phyloP scores from a whole-genome alignment of 37 sponge, comb jelly and placozoan species.

The Halichondria panicea region DNA sequence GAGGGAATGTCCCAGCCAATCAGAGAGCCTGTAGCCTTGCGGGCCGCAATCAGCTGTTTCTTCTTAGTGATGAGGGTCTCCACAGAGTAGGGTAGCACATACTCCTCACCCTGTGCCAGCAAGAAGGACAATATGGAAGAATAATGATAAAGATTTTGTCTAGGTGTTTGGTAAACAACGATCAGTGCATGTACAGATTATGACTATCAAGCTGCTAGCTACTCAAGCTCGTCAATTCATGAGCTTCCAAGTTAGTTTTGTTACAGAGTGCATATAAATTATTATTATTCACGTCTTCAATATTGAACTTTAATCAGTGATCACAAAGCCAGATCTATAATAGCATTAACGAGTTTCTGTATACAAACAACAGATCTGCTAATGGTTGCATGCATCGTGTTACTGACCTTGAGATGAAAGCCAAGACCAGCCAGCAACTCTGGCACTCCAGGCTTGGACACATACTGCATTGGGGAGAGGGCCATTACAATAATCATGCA shows the following conservation, averaged over 20 bases:
- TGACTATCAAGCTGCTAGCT: no score
- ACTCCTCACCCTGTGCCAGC: slow-evolving; percentile 31
- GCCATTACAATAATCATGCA: background rate
- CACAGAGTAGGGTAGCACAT: slow-evolving; percentile 1
- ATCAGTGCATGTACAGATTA: no score
- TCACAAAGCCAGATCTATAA: no score
- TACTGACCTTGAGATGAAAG: slow-evolving; percentile 50
- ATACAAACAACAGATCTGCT: no score
- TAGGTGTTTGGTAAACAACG: background rate
- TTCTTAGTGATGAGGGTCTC: slow-evolving; percentile 35
- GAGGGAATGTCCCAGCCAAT: slow-evolving; percentile 78
- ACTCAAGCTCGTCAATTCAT: no score
- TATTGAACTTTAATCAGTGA: no score
- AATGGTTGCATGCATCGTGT: no score
- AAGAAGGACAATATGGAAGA: background rate
- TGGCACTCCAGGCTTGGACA: slow-evolving; percentile 45
- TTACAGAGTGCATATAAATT: no score
- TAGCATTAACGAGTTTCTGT: no score
- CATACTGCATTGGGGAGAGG: slow-evolving; percentile 30
- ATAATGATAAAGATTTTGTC: background rate
- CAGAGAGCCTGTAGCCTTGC: slow-evolving; percentile 26
- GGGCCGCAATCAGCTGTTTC: slow-evolving; percentile 22
- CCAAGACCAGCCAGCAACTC: slow-evolving; percentile 55
- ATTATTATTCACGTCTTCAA: no score
- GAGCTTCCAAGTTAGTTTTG: no score